Evolutionary conservation across 1,140 invertebrate genomes (phyloP).

Genomic region (Eriocheir sinensis): DNA sequence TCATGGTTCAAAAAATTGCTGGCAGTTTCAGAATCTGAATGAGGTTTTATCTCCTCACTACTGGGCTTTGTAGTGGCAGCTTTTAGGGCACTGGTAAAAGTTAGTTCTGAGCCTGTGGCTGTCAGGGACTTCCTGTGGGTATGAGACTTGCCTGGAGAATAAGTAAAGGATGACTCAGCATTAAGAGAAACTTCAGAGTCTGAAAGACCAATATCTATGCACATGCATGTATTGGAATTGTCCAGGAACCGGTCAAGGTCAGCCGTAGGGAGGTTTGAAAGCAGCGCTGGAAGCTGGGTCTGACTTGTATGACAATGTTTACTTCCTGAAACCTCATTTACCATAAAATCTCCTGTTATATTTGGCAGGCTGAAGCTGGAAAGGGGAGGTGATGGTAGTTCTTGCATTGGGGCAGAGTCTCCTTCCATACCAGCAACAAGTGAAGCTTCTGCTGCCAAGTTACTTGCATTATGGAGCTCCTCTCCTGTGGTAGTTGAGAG

Average conservation of each 20-base stretch:
- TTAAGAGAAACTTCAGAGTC: conserved; percentile 76
- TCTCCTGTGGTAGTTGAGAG: conserved; percentile 48
- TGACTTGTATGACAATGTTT: conserved; percentile 62
- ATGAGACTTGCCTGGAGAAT: conserved; percentile 71
- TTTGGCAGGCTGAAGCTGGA: conserved; percentile 68
- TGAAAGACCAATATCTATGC: conserved; percentile 78
- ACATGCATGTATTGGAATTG: conserved; percentile 78
- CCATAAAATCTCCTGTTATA: conserved; percentile 70
- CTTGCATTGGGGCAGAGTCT: conserved; percentile 65
- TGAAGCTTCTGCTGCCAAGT: conserved; percentile 57
- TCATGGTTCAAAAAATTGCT: conserved; percentile 42
- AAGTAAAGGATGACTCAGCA: conserved; percentile 64
- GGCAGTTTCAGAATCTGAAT: background rate
- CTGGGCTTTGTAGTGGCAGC: conserved; percentile 72
- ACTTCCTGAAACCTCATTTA: conserved; percentile 45
- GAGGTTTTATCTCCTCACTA: conserved; percentile 49
- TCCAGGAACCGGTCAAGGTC: conserved; percentile 77
- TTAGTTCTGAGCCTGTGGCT: conserved; percentile 71
- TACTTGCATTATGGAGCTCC: conserved; percentile 63
- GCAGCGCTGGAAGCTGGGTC: conserved; percentile 51
- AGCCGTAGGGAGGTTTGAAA: conserved; percentile 69
- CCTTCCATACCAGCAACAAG: conserved; percentile 63
- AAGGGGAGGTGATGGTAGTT: conserved; percentile 64
- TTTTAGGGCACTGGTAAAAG: conserved; percentile 76
- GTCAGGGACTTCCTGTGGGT: conserved; percentile 59